Evolutionary conservation across 1,140 invertebrate genomes (phyloP), one percentile per base, ranked within the genome.

Genomic region (Anastrepha obliqua): DNA sequence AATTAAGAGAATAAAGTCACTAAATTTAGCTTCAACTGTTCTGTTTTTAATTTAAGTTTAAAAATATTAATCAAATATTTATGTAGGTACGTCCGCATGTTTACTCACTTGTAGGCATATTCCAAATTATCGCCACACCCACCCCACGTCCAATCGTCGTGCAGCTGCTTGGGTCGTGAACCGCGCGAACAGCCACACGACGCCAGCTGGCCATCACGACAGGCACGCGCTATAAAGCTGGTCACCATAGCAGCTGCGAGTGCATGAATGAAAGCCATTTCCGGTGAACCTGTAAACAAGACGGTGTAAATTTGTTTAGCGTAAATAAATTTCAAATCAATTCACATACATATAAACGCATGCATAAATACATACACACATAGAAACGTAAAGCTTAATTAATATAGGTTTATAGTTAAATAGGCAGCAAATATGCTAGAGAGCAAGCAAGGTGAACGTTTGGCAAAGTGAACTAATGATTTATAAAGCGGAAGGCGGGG

Each of bases 81-180:
- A 62, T 62, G 13, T 62, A 3, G n/a, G 4, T 55, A 55, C 11
- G 51, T 55, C 9, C 60, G 0, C 15, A 15, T 15, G 60, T n/a
- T 4, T 17, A 95, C 96, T 95, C 93, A 97, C 97, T 97, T 97
- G 94, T 99, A 99, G 78, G 98, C 98, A 93, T 99, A 99, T 91
- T 98, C 97, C 39, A 99, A 95, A 94, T 99, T 98, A 92, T 99
- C 98, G 0, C 98, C 98, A 91, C 98, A 99, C 2, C 98, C 98
- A n/a, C 97, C 98, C 98, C 98, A 99, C 39, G 98, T 96, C 98
- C 98, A 99, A 90, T 99, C 98, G 55, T 95, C 95, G 88, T 97
- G 96, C 5, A 99, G 94, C 91, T 97, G 96, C 89, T 96, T 95
- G 0, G 98, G 98, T 87, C 98, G 93, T 3, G 95, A 93, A 8